phyloP scores from a whole-genome alignment of 2,888 invertebrate genomes.

The Scaptomyza reducta region DNA sequence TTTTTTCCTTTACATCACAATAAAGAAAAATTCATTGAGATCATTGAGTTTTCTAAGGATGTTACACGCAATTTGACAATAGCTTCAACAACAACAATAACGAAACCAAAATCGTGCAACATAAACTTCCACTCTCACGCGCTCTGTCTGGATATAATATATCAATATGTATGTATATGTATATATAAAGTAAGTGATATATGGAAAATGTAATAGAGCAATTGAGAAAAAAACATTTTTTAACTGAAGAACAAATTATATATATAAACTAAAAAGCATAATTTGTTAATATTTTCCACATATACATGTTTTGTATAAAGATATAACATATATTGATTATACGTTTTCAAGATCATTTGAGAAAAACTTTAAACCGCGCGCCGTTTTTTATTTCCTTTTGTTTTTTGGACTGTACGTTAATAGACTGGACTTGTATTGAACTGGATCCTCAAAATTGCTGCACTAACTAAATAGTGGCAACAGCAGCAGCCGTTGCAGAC shows the following conservation, averaged over 20 bases:
- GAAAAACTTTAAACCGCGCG: slow-evolving; percentile 61
- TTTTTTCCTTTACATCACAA: slow-evolving; percentile 51
- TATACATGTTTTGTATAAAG: slow-evolving; percentile 31
- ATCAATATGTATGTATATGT: slow-evolving; percentile 4
- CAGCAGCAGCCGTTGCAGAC: slow-evolving; percentile 39
- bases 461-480: slow-evolving; percentile 47
- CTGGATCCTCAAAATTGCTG: slow-evolving; percentile 34
- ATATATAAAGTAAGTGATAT: slow-evolving; percentile 4
- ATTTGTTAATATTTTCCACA: slow-evolving; percentile 53
- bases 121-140: slow-evolving; percentile 51
- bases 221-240: slow-evolving; percentile 25
- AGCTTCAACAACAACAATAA: slow-evolving; percentile 30
- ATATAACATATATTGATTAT: slow-evolving; percentile 24
- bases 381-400: slow-evolving; percentile 17
- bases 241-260: slow-evolving; percentile 13
- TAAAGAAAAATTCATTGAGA: slow-evolving; percentile 78
- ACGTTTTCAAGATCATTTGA: slow-evolving; percentile 83
- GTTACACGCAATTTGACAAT: slow-evolving; percentile 53
- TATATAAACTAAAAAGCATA: slow-evolving; percentile 35
- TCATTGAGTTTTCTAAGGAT: slow-evolving; percentile 77
- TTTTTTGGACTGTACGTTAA: slow-evolving; percentile 30
- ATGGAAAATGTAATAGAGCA: slow-evolving; percentile 11
- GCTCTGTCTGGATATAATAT: slow-evolving; percentile 13
- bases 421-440: slow-evolving; percentile 36
- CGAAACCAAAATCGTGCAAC: slow-evolving; percentile 24